Percentiles rank a stretch among this genome's conserved stretches.
phyloP scores from a whole-genome alignment of 1,140 invertebrate genomes.

The Belonocnema kinseyi region DNA sequence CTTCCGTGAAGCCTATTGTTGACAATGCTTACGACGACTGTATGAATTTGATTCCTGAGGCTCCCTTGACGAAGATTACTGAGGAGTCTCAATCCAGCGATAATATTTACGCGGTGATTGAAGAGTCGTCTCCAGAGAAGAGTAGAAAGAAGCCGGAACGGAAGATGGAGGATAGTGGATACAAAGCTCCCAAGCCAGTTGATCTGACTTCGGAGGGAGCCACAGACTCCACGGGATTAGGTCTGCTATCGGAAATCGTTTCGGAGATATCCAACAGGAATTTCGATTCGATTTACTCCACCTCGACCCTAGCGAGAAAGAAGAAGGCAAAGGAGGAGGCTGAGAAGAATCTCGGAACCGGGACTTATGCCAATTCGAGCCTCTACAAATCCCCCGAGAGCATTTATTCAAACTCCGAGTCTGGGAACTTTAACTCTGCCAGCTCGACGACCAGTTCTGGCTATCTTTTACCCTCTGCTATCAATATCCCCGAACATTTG shows the following conservation, averaged over 20 bases:
- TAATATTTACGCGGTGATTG: conserved; percentile 91
- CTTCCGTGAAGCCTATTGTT: conserved; percentile 42
- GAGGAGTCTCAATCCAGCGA: conserved; percentile 80
- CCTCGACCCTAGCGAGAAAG: conserved; percentile 80
- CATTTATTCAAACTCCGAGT: conserved; percentile 78
- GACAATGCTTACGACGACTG: conserved; percentile 85
- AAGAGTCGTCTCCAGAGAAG: conserved; percentile 78
- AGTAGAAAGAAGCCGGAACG: conserved; percentile 42
- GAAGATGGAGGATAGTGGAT: conserved; percentile 64
- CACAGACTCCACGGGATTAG: conserved; percentile 77
- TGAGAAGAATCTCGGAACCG: conserved; percentile 59
- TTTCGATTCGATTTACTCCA: conserved; percentile 90
- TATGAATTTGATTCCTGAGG: conserved; percentile 79
- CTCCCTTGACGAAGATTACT: conserved; percentile 79
- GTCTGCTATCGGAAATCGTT: conserved; percentile 88
- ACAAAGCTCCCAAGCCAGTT: conserved; percentile 77
- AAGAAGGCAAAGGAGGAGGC: conserved; percentile 75
- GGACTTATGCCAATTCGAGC: conserved; percentile 76
- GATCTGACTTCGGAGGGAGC: conserved; percentile 77
- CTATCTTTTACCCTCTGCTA: conserved; percentile 82
- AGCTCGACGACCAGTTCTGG: conserved; percentile 83
- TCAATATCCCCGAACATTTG: conserved; percentile 73
- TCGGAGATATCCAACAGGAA: conserved; percentile 90
- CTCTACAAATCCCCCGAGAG: conserved; percentile 79
- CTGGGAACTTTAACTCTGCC: conserved; percentile 70